Evolutionary conservation across 37 sponge, comb jelly and placozoan genomes (phyloP).

Genomic region (Oopsacas minuta): DNA sequence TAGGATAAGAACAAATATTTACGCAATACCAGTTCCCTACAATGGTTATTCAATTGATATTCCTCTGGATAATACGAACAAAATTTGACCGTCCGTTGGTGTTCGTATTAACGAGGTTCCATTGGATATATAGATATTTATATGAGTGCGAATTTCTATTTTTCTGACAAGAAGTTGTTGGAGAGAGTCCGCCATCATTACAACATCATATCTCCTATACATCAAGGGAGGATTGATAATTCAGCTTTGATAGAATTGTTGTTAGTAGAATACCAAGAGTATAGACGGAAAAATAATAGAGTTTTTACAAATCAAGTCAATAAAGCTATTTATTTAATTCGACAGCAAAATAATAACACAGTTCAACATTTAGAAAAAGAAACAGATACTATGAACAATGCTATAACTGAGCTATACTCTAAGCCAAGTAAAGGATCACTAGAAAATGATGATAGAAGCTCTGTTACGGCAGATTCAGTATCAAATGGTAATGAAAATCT

Average conservation of each 20-base stretch:
- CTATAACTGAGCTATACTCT: not conserved
- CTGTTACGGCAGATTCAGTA: not conserved
- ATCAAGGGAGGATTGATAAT: not conserved
- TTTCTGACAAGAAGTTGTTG: not conserved
- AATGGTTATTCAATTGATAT: no score
- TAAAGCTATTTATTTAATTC: not conserved
- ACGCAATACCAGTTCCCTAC: no score
- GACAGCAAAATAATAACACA: not conserved
- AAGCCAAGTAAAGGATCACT: not conserved
- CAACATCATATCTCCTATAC: not conserved
- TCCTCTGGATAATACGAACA: no score
- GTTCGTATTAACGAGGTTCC: no score
- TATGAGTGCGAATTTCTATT: not conserved
- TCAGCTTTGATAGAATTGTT: not conserved
- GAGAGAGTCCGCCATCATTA: not conserved
- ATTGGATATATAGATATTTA: no score
- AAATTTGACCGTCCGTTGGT: no score
- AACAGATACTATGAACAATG: not conserved
- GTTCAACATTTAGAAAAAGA: not conserved
- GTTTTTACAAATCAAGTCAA: not conserved
- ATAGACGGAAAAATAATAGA: not conserved
- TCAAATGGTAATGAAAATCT: not conserved
- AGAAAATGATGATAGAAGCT: not conserved
- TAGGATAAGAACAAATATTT: no score
- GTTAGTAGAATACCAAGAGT: not conserved